These are phyloP conservation scores for Neosalanx taihuensis DNA, from an alignment of 2,797 vertebrate species.

Conservation along the genomic window DNA sequence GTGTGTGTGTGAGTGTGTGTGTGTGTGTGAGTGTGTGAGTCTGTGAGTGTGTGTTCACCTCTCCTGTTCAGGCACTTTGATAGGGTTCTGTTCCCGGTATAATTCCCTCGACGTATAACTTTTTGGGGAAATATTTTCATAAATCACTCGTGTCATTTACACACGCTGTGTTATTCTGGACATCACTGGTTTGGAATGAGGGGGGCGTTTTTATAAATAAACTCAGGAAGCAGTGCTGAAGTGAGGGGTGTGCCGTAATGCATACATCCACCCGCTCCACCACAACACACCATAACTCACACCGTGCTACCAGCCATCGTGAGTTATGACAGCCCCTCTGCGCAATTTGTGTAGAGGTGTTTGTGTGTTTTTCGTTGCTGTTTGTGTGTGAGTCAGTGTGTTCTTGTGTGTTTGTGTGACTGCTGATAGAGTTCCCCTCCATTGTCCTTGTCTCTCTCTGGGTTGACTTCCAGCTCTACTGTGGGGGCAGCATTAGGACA, in stretches of 20 bases:
- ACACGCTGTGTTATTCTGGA: conserved; percentile 68
- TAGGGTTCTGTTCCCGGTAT: too few species aligned
- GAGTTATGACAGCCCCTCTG: conserved; percentile 74
- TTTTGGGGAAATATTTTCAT: conserved; percentile 64
- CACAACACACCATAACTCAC: conserved; percentile 73
- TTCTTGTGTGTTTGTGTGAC: conserved; percentile 8
- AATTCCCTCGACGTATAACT: too few species aligned
- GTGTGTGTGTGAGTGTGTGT: conserved; percentile 9
- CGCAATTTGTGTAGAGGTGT: conserved; percentile 29
- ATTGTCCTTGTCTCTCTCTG: too few species aligned
- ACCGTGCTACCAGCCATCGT: conserved; percentile 65
- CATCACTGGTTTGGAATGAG: conserved; percentile 71
- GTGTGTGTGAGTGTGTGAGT: conserved; percentile 19
- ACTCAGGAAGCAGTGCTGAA: conserved; percentile 48
- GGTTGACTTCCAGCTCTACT: too few species aligned
- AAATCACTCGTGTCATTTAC: conserved; percentile 80
- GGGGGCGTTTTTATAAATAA: conserved; percentile 72
- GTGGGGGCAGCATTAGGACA: too few species aligned
- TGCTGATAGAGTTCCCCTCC: not conserved
- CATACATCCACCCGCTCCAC: conserved; percentile 7
- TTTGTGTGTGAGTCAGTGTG: conserved; percentile 9
- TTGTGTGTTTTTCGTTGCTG: too few species aligned
- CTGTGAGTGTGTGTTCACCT: not conserved
- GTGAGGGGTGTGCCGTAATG: conserved; percentile 21
- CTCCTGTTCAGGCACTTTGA: too few species aligned